phyloP scores from a whole-genome alignment of 2,113 vertebrate species.

The Otocyon megalotis region DNA sequence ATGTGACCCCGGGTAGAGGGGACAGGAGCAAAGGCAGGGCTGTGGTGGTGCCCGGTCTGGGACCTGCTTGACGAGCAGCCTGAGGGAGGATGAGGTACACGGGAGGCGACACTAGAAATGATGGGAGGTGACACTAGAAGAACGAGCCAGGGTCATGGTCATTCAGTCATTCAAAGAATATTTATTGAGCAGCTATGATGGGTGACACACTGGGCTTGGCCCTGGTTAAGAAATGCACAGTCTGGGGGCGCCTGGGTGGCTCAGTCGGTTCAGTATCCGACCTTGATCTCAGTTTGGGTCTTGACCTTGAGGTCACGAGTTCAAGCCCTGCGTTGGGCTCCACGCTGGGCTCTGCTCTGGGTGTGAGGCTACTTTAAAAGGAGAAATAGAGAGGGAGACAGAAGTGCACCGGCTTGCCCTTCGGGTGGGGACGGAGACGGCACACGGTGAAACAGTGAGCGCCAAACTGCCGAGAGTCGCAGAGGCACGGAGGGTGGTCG shows the following conservation, averaged over 20 bases:
- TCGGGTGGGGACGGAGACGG: not conserved
- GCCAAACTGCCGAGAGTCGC: too few species aligned
- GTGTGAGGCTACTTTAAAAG: not conserved
- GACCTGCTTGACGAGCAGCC: fast-evolving
- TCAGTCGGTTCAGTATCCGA: too few species aligned
- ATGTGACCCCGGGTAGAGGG: fast-evolving
- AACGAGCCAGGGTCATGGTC: not conserved
- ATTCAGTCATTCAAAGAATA: not conserved
- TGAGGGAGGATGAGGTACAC: not conserved
- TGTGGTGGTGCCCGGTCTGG: fast-evolving
- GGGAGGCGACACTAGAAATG: not conserved
- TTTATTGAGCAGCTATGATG: not conserved
- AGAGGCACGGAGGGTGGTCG: too few species aligned
- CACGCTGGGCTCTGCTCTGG: too few species aligned
- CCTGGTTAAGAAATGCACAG: not conserved
- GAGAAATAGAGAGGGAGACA: not conserved
- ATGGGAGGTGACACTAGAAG: not conserved
- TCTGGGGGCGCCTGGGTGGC: not conserved
- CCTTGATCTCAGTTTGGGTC: too few species aligned
- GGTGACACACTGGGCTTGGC: not conserved
- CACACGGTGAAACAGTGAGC: too few species aligned
- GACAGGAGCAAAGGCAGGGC: not conserved
- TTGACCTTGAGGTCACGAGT: too few species aligned
- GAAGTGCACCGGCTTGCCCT: not conserved
- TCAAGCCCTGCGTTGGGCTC: too few species aligned